Conservation (phyloP, 2,797 vertebrate species). For the Darevskia mixta region DNA sequence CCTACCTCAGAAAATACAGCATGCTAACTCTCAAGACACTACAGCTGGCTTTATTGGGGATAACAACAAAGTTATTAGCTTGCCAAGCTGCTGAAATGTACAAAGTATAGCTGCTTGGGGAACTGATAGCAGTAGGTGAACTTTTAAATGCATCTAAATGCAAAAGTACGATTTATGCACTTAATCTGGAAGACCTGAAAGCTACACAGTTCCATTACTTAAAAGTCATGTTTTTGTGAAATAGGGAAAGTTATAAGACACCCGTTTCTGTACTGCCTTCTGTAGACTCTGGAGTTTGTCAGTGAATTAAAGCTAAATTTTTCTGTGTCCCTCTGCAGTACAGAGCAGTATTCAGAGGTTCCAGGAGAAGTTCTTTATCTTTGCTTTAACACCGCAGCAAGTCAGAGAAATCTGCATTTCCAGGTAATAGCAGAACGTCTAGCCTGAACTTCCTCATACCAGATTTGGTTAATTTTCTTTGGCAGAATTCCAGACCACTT, state of each 20-base stretch:
- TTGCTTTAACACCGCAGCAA: constrained; percentile 97
- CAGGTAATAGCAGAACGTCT: constrained; percentile 83
- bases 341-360: constrained; percentile 91
- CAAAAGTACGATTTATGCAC: not conserved
- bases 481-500: not conserved
- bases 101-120: not conserved
- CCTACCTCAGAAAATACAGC: not conserved
- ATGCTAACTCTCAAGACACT: not conserved
- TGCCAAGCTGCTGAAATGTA: not conserved
- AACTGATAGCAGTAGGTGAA: not conserved
- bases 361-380: constrained; percentile 98
- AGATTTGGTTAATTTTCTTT: not conserved
- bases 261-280: not conserved
- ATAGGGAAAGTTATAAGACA: not conserved
- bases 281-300: constrained; percentile 42
- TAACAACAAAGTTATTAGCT: not conserved
- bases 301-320: not conserved
- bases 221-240: not conserved
- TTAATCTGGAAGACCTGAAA: constrained; percentile 33
- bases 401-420: constrained; percentile 98
- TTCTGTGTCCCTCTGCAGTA: constrained; percentile 78
- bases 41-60: not conserved
- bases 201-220: not conserved
- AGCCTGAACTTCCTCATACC: not conserved
- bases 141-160: constrained; percentile 23